Evolutionary conservation across 1,140 invertebrate species (phyloP).

Genomic region (Drosophila azteca): DNA sequence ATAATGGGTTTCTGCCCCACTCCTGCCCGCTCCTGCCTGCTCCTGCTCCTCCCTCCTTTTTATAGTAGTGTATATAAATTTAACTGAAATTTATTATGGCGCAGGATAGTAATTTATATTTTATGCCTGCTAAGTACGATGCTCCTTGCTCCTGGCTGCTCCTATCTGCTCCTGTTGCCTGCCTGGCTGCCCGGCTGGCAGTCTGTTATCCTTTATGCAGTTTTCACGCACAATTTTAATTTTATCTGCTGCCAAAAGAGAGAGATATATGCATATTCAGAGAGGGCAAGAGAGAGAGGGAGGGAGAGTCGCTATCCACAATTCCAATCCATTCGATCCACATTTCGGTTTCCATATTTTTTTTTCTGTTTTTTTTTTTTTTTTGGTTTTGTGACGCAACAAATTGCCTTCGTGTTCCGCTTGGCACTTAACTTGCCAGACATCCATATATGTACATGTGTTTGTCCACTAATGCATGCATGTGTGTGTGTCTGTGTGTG

Average conservation of each 20-base stretch:
- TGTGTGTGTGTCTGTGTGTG: slow-evolving; percentile 6
- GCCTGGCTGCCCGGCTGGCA: background rate
- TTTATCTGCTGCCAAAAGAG: slow-evolving; percentile 40
- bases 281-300: background rate
- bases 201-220: slow-evolving; percentile 32
- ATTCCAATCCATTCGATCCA: slow-evolving; percentile 29
- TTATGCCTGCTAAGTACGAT: slow-evolving; percentile 78
- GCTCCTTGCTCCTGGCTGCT: background rate
- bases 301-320: background rate
- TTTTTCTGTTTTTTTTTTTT: slow-evolving; percentile 28
- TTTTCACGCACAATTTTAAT: slow-evolving; percentile 72
- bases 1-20: slow-evolving; percentile 73
- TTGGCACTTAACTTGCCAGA: slow-evolving; percentile 66
- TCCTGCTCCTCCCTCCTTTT: slow-evolving; percentile 19
- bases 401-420: slow-evolving; percentile 66
- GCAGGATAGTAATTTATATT: slow-evolving; percentile 80
- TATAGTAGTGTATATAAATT: slow-evolving; percentile 70
- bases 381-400: slow-evolving; percentile 55
- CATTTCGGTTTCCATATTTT: slow-evolving; percentile 27
- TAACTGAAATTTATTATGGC: slow-evolving; percentile 81
- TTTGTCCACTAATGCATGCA: background rate
- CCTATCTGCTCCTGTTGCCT: background rate
- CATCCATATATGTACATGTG: slow-evolving; percentile 3
- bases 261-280: background rate
- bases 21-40: too few species aligned